Conservation (phyloP, 2,797 vertebrate species). For the Eurystomus glaucurus region DNA sequence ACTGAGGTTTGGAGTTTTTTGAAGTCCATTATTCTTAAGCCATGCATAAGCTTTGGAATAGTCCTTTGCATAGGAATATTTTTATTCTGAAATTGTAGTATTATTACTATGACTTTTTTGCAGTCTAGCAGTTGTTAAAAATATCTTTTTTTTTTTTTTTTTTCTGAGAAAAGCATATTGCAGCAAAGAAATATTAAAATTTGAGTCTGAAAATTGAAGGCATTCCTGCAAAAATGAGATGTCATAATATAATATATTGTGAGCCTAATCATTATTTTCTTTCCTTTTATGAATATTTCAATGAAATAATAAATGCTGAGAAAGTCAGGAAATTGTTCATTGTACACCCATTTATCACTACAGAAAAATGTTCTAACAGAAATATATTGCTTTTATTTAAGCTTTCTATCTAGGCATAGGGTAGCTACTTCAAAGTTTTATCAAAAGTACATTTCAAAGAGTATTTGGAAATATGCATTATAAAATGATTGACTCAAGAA, state of each 20-base stretch:
- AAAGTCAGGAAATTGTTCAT: neutral
- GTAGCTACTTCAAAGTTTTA: conserved; percentile 31
- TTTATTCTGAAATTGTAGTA: neutral
- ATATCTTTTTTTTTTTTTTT: neutral
- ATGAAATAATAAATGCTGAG: neutral
- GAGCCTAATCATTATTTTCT: neutral
- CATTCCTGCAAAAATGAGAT: neutral
- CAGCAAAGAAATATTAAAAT: neutral
- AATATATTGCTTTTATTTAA: neutral
- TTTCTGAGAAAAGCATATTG: neutral
- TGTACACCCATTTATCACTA: neutral
- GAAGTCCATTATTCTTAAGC: neutral
- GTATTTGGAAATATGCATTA: conserved; percentile 8
- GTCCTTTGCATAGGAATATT: neutral
- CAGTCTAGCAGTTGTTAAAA: neutral
- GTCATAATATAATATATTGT: neutral
- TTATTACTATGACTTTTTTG: neutral
- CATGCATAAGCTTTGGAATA: neutral
- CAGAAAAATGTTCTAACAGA: neutral
- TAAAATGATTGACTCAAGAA: neutral
- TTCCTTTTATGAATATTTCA: neutral
- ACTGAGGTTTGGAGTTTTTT: accelerated
- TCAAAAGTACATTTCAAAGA: conserved; percentile 15
- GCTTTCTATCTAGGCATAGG: neutral
- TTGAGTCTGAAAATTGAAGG: neutral